Conservation (phyloP, 2,113 vertebrate genomes). For the Accipiter virgatus region DNA sequence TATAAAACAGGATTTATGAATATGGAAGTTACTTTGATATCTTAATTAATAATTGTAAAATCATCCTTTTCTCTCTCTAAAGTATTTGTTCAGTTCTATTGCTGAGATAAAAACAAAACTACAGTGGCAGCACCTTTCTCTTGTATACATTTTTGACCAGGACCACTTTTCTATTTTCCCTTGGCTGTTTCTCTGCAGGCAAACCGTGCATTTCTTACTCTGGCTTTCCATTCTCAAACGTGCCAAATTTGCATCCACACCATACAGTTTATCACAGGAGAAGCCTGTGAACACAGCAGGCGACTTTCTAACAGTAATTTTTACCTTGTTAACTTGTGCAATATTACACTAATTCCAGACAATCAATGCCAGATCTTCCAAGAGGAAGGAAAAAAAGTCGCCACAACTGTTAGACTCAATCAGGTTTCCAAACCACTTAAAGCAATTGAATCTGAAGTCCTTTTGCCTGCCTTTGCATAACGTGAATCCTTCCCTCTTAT, state of each 20-base stretch:
- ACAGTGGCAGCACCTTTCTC: neutral
- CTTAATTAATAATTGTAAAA: neutral
- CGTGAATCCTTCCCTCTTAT: neutral
- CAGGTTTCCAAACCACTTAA: neutral
- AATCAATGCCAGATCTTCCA: neutral
- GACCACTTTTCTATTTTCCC: neutral
- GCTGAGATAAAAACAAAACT: neutral
- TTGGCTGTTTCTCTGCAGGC: neutral
- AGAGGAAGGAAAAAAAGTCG: neutral
- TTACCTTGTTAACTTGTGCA: neutral
- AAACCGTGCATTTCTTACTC: neutral
- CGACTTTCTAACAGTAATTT: neutral
- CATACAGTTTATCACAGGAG: neutral
- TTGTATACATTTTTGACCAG: neutral
- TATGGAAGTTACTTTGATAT: neutral
- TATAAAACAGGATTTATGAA: neutral
- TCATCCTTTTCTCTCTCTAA: neutral
- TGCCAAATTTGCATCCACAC: neutral
- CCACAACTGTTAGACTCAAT: neutral
- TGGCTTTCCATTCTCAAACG: neutral
- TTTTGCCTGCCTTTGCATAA: neutral
- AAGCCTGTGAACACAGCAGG: conserved; percentile 7
- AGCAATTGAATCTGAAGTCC: neutral
- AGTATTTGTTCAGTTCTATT: neutral
- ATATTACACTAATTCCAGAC: neutral